Evolutionary conservation across 2,888 invertebrate species (phyloP).

Genomic region (Hydrotaea cyrtoneurina): DNA sequence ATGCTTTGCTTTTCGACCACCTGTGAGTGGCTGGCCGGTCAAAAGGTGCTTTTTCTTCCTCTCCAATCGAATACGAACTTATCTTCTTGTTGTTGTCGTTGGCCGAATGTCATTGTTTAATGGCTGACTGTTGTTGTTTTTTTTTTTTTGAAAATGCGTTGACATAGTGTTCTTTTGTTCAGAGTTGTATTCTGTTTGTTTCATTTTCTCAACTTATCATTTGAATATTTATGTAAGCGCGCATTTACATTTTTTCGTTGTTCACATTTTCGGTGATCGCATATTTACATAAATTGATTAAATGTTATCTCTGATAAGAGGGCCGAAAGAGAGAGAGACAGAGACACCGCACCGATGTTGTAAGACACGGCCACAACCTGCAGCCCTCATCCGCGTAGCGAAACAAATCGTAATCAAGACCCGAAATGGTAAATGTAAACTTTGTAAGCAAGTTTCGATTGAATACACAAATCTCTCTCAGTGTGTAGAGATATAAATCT

Average conservation of each 20-base stretch:
- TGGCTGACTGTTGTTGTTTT: too few relatives aligned
- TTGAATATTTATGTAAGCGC: conserved; percentile 40
- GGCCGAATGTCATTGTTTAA: not conserved
- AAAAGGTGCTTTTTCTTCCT: conserved; percentile 17
- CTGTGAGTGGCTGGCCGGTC: not conserved
- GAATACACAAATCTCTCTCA: too few relatives aligned
- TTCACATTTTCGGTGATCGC: not conserved
- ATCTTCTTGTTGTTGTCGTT: not conserved
- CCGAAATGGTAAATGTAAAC: not conserved
- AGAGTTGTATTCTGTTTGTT: not conserved
- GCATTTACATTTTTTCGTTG: not conserved
- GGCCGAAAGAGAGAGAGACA: not conserved
- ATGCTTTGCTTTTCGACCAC: conserved; percentile 28
- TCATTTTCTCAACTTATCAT: conserved; percentile 31
- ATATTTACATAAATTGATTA: conserved; percentile 32
- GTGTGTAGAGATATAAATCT: conserved; percentile 4
- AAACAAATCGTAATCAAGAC: not conserved
- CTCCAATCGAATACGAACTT: not conserved
- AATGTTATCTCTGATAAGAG: not conserved
- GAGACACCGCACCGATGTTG: not conserved
- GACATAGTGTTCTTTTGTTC: conserved; percentile 55
- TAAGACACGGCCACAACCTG: not conserved
- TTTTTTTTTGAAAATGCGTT: conserved; percentile 46
- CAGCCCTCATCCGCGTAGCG: not conserved
- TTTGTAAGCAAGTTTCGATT: not conserved